Base-by-base conservation (phyloP, 37 sponge, comb jelly and placozoan species). In the Haliclona indistincta region DNA sequence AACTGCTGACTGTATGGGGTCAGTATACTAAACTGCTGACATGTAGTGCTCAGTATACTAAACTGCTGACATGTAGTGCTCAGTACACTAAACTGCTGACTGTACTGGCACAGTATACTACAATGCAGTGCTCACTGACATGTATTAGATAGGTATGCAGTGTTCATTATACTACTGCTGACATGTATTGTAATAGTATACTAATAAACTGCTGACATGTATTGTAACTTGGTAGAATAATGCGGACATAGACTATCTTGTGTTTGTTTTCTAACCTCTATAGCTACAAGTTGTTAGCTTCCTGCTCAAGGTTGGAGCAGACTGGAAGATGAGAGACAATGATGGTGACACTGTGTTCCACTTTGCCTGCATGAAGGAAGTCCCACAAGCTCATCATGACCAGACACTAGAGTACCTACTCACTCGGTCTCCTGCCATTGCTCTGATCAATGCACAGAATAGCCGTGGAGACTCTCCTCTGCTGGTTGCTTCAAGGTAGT, bases 281-380 rank as follows among this genome's bases (percentile, higher is more conserved):
- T 76, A 91, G 91, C 23, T 67, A 8, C 30, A 35, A n/a, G 61
- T 77, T 34, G 75, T 82, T 30, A 19, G 43, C 20, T 77, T 43
- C 43, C 83, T 91, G 29, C 60, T 91, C 35, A 43, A 52, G 20
- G 66, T 63, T 2, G 83, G 83, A 4, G 92, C 92, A 40, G 56
- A 86, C 64, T 45, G 66, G 58, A 41, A 73, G 42, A 38, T 51
- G 15, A 52, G 45, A 20, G 92, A 91, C 80, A 77, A 41, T 2
- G 92, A 86, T 37, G 68, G 77, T 1, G 92, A 91, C 75, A 74
- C 87, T 23, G 75, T 82, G 40, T 74, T 91, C 47, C 92, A 91
- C 36, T 86, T 82, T 82, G 86, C 87, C 38, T 91, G 92, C 71
- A 86, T 91, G 84, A 91, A 86, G 52, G 79, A 67, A 38, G 54